phyloP scores from a whole-genome alignment of 2,113 vertebrate genomes.

The Burhinus bistriatus region DNA sequence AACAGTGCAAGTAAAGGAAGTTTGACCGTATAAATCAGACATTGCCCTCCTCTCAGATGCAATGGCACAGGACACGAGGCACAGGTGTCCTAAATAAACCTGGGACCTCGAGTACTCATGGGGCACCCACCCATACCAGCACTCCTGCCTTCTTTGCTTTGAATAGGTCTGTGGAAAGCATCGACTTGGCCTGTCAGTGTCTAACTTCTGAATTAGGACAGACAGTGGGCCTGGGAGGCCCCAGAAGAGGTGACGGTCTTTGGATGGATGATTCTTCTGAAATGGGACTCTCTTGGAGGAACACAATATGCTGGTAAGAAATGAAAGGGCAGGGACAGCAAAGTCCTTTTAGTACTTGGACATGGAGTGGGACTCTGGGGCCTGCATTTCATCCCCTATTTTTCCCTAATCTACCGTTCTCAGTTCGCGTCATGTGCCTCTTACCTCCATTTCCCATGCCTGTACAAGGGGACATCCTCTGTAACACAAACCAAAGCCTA shows the following conservation, averaged over 20 bases:
- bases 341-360: not conserved
- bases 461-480: not conserved
- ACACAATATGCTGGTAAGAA: not conserved
- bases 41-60: not conserved
- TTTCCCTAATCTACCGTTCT: not conserved
- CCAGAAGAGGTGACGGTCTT: not conserved
- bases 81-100: not conserved
- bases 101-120: not conserved
- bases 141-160: not conserved
- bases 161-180: not conserved
- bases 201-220: not conserved
- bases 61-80: not conserved
- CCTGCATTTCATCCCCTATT: not conserved
- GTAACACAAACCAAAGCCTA: not conserved
- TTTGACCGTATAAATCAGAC: not conserved
- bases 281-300: not conserved
- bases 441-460: not conserved
- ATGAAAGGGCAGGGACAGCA: no score
- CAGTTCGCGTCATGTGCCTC: not conserved
- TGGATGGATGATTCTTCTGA: not conserved
- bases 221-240: not conserved
- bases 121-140: not conserved
- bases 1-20: not conserved
- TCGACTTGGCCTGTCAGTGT: rapidly evolving
- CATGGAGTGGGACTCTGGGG: not conserved